These are phyloP conservation scores for Choloepus hoffmanni DNA, from an alignment of 2,113 vertebrate species.

Conservation along the genomic window DNA sequence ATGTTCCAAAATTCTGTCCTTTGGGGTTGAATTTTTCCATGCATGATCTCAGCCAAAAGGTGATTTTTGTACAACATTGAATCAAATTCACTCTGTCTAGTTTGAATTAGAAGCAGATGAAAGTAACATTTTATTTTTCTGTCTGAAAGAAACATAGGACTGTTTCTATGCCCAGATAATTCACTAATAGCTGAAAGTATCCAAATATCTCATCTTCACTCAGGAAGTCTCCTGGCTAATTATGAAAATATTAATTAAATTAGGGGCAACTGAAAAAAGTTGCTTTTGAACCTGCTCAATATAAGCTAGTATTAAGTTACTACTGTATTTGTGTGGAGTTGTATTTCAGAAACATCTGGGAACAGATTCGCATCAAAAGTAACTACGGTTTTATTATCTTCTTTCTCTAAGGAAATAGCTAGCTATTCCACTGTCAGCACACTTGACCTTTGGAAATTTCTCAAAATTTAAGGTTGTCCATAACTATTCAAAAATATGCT, in stretches of 20 bases:
- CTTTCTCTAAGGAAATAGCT: slow-evolving; percentile 60
- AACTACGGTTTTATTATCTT: slow-evolving; percentile 62
- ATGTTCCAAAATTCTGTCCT: slow-evolving; percentile 74
- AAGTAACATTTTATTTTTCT: slow-evolving; percentile 77
- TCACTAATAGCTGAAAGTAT: slow-evolving; percentile 78
- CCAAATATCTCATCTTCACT: slow-evolving; percentile 81
- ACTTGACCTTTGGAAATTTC: slow-evolving; percentile 55
- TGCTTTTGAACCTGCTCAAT: slow-evolving; percentile 77
- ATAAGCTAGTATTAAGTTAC: slow-evolving; percentile 79
- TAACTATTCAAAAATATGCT: slow-evolving; percentile 19
- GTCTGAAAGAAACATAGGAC: slow-evolving; percentile 71
- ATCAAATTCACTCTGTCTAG: slow-evolving; percentile 79
- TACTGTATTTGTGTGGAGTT: slow-evolving; percentile 77
- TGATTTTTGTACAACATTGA: slow-evolving; percentile 76
- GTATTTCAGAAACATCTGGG: slow-evolving; percentile 82
- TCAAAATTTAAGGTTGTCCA: slow-evolving; percentile 31
- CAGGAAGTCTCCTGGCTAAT: slow-evolving; percentile 83
- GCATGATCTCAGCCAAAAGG: slow-evolving; percentile 80
- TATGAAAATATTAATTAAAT: slow-evolving; percentile 85
- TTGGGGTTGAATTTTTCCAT: slow-evolving; percentile 77
- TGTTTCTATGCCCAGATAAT: slow-evolving; percentile 79
- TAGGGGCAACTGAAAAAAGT: slow-evolving; percentile 78
- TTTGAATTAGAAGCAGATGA: slow-evolving; percentile 84
- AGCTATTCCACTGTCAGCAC: slow-evolving; percentile 53
- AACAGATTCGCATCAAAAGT: slow-evolving; percentile 63